A percentile compares a stretch with the other conserved stretches of the same genome.
phyloP scores from a whole-genome alignment of 2,888 invertebrate species.

The Limnephilus rhombicus region DNA sequence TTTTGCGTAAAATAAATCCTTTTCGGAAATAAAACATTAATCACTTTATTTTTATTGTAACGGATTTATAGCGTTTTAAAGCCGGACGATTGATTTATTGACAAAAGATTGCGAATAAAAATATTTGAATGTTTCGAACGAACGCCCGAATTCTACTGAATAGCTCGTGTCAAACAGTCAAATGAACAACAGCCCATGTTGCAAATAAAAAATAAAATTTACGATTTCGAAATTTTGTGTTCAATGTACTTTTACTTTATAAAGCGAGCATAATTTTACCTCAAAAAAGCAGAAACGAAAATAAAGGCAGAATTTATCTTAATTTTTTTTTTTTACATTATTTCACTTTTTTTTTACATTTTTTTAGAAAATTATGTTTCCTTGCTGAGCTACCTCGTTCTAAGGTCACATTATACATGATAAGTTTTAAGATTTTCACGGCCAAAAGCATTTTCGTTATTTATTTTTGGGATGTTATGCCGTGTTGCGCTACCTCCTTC shows the following conservation, averaged over 20 bases:
- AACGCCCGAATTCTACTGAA: neutral
- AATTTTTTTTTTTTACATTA: no score
- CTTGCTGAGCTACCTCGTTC: no score
- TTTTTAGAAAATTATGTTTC: no score
- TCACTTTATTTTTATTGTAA: neutral
- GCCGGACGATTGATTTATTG: neutral
- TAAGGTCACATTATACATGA: no score
- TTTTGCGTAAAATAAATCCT: neutral
- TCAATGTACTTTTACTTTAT: neutral
- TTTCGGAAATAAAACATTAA: neutral
- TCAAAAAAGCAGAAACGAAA: neutral
- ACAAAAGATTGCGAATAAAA: neutral
- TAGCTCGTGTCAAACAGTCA: neutral
- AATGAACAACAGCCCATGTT: neutral
- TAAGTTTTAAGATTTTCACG: no score
- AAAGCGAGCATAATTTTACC: neutral
- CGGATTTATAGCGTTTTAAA: constrained; percentile 1
- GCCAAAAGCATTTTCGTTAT: no score
- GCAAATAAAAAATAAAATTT: neutral
- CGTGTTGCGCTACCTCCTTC: no score
- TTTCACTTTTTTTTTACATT: no score
- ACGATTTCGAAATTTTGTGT: neutral
- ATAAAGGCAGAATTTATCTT: no score
- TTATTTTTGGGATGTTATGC: no score
- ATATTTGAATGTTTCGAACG: neutral